Base-by-base conservation (phyloP, 1,140 invertebrate species). In the Drosophila trapezifrons region DNA sequence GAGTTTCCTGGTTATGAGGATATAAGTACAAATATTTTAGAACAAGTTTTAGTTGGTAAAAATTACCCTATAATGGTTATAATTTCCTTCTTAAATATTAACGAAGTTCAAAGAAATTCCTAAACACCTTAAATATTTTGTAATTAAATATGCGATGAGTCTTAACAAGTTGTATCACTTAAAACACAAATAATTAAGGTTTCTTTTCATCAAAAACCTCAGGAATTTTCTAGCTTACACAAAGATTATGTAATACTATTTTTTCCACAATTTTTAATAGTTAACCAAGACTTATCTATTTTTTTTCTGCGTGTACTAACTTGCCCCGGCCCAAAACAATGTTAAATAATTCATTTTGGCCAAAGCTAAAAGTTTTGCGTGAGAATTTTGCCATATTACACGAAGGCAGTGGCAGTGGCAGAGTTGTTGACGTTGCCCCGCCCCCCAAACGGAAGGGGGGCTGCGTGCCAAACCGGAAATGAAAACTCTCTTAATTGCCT, bases 381-480 rank as follows among this genome's bases (percentile, higher is more conserved):
- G 82, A 86, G 82, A 86, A 86, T 79, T 82, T 82, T 47, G 83
- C 83, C 82, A 86, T 87, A 87, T 82, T 86, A 86, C 83, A 69
- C 66, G 71, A 72, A 67, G 54, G 63, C 57, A 58, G 47, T 17
- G 47, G 25, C 38, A 40, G 54, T 55, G 56, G 58, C 58, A 65
- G 71, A 56, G 65, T 55, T 74, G 52, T 42, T 64, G 57, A 58
- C 60, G 35, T n/a, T 17, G 32, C 35, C n/a, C n/a, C 42, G 43
- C 18, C 29, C 27, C 20, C 12, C 0, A 29, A 25, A 17, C 10
- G 17, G 18, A 13, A 25, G 13, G 52, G 60, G 60, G 25, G 47
- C 81, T 87, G 82, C 82, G 83, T 89, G 84, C 74, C 58, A 83
- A 89, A 59, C 76, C 83, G 84, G 84, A 87, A 87, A 87, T 89